Percentiles rank a stretch among this genome's conserved stretches.
phyloP scores from a whole-genome alignment of 92 coral and sea anemone genomes.

The Zoanthus sociatus region DNA sequence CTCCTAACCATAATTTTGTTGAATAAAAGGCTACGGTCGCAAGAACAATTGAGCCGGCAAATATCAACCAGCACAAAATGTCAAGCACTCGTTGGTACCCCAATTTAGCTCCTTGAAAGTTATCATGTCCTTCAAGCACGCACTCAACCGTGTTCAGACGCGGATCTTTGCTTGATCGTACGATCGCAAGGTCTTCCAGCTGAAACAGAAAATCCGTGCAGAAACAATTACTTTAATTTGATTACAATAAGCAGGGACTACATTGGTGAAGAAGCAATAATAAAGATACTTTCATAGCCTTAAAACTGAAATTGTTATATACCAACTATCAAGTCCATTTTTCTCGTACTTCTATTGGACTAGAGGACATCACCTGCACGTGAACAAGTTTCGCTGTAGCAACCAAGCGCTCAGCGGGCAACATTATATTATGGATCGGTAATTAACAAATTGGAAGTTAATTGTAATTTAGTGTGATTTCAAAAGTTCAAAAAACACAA shows the following conservation, averaged over 20 bases:
- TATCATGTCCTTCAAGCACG: slow-evolving; percentile 32
- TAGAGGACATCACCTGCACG: too few relatives aligned
- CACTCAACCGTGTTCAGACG: slow-evolving; percentile 54
- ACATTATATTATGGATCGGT: too few relatives aligned
- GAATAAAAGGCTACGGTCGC: not conserved
- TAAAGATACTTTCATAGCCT: not conserved
- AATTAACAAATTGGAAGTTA: too few relatives aligned
- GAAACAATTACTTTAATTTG: not conserved
- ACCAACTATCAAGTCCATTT: too few relatives aligned
- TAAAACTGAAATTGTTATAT: too few relatives aligned
- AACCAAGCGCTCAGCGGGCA: too few relatives aligned
- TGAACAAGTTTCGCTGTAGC: too few relatives aligned
- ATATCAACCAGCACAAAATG: not conserved
- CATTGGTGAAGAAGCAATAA: not conserved
- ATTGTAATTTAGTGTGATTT: too few relatives aligned
- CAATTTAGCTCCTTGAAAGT: not conserved
- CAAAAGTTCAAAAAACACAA: too few relatives aligned
- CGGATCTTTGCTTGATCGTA: slow-evolving; percentile 26
- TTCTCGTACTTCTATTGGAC: too few relatives aligned
- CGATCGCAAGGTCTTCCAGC: slow-evolving; percentile 58
- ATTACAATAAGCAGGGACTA: not conserved
- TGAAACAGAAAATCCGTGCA: not conserved
- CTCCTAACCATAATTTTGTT: not conserved
- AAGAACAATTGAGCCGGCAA: not conserved
- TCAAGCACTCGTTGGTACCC: not conserved